Base-by-base conservation (phyloP, 2,888 invertebrate genomes). In the Monochamus alternatus region DNA sequence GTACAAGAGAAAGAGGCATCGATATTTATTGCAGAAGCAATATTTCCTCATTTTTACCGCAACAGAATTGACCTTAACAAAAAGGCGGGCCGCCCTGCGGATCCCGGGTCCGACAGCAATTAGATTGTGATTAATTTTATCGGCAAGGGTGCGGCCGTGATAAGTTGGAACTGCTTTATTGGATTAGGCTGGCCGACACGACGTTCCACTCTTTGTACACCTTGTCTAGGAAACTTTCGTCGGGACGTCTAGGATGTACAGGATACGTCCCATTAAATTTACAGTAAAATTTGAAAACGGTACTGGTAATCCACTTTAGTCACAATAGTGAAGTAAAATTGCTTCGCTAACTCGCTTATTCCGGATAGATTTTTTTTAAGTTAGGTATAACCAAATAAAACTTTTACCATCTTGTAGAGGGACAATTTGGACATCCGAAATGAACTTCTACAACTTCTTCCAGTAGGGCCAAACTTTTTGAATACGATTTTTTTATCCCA, bases 181-280 rank as follows among this genome's bases (percentile, higher is more conserved):
- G 68, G 58, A 68, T 68, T 51, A 68, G 51, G 44, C 32, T 12
- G 51, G 44, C 51, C 68, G 43, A 68, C 68, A 68, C 32, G 58
- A 68, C 32, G 52, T 55, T 66, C 31, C 12, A 38, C 47, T 52
- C 38, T 38, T 44, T 60, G 60, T 60, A 69, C 69, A 69, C 51
- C 68, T 58, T 59, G 58, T 58, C 59, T 14, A 14, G 30, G 31
- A 69, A n/a, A 60, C 47, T 47, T 69, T 60, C 69, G 47, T 60
- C 60, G 10, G 60, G 47, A 59, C 30, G 69, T 69, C 69, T 43
- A 51, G 69, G 44, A 47, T 59, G 43, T 59, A 38, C 38, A 7
- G 38, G 38, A 2, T 38, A 7, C 2, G 38, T 7, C 38, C 22
- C 22, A 1, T 22, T 22, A 22, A 22, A 38, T 7, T 38, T 38